Percentiles rank a stretch among this genome's conserved stretches.
These are phyloP conservation scores for Xestobium rufovillosum DNA, from an alignment of 2,888 invertebrate genomes.

Conservation along the genomic window DNA sequence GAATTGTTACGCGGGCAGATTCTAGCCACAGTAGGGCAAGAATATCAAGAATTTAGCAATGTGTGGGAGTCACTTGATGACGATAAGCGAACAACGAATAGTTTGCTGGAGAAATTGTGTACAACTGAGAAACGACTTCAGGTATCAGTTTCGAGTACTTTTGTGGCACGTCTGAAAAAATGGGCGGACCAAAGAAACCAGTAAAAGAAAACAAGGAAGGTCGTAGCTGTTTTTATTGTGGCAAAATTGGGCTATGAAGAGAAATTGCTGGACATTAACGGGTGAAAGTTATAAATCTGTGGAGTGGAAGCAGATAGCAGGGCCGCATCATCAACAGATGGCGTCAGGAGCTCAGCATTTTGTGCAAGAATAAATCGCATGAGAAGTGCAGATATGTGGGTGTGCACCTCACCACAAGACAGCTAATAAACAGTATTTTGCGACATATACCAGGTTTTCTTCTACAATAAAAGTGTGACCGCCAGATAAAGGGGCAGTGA, in stretches of 20 bases:
- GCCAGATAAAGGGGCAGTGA: conserved; percentile 16
- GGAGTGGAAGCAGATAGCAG: too few species aligned
- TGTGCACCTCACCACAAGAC: conserved; percentile 18
- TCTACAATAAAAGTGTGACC: conserved; percentile 17
- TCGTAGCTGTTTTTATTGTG: conserved; percentile 1
- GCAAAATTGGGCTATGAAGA: conserved; percentile 5
- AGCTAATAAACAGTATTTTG: conserved; percentile 15
- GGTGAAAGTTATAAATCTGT: too few species aligned
- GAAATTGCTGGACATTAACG: conserved; percentile 7
- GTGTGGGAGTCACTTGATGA: conserved; percentile 5
- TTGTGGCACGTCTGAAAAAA: too few species aligned
- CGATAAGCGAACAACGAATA: too few species aligned
- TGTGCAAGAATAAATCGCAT: too few species aligned
- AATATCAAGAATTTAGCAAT: conserved; percentile 7
- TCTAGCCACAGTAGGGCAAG: conserved; percentile 2
- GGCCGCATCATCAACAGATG: too few species aligned
- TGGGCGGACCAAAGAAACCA: too few species aligned
- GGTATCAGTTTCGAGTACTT: too few species aligned
- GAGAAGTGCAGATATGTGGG: too few species aligned
- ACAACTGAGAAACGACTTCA: conserved; percentile 3
- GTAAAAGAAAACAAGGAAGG: too few species aligned
- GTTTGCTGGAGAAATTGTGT: too few species aligned
- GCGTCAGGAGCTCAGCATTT: too few species aligned
- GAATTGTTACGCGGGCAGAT: neutral
- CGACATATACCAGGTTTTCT: conserved; percentile 15